Evolutionary conservation across 2,113 vertebrate genomes (phyloP).

Genomic region (Trematomus loennbergii): DNA sequence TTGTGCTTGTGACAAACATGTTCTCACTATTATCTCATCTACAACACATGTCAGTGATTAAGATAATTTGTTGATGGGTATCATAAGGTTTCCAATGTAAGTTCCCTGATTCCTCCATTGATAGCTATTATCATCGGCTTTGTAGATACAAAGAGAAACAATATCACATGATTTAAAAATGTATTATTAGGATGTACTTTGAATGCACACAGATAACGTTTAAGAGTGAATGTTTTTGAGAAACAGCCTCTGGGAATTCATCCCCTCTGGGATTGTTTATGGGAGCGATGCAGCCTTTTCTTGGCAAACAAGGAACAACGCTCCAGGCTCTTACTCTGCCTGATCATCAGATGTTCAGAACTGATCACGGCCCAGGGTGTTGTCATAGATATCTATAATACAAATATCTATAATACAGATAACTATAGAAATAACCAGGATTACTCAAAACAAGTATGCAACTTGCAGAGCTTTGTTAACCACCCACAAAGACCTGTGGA

Average conservation of each 20-base stretch:
- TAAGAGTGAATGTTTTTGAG: neutral
- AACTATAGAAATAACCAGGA: constrained; percentile 3
- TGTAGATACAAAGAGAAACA: neutral
- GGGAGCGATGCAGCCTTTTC: constrained; percentile 15
- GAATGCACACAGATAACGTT: neutral
- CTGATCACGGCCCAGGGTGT: neutral
- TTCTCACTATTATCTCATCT: neutral
- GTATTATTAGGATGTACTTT: neutral
- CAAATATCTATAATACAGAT: no score
- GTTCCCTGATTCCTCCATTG: neutral
- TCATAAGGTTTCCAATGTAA: constrained; percentile 9
- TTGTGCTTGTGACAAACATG: neutral
- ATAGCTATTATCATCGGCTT: constrained; percentile 7
- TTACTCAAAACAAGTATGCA: neutral
- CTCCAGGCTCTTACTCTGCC: neutral
- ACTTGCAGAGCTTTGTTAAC: neutral
- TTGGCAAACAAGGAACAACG: constrained; percentile 1
- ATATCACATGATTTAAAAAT: neutral
- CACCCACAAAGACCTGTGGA: no score
- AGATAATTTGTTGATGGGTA: neutral
- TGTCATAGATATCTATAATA: neutral
- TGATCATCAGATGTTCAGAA: constrained; percentile 1
- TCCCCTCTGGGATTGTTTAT: constrained; percentile 22
- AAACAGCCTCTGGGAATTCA: constrained; percentile 3
- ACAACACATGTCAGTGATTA: neutral